Conservation (phyloP, 1,140 invertebrate species). For the Theocolax elegans region DNA sequence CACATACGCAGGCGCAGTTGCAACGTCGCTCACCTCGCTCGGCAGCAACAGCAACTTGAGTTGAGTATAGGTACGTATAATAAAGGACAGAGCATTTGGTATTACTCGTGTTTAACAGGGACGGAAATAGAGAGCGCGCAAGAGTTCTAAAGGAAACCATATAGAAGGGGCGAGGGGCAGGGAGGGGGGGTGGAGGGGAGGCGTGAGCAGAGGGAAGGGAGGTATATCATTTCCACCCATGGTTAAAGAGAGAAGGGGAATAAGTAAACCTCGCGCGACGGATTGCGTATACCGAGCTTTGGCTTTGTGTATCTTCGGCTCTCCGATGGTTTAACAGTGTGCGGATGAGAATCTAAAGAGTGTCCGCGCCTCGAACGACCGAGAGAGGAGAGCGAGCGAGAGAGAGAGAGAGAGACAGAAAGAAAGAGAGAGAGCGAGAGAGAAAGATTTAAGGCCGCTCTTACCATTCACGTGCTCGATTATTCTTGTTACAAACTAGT, state of each 20-base stretch:
- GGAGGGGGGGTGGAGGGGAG: too few species aligned
- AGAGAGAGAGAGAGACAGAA: background rate
- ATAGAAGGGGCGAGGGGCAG: background rate
- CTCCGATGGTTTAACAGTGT: too few species aligned
- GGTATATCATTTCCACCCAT: background rate
- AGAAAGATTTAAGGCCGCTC: background rate
- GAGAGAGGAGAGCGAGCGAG: background rate
- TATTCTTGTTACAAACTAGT: too few species aligned
- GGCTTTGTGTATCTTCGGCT: too few species aligned
- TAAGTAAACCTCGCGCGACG: background rate
- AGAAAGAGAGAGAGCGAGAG: background rate
- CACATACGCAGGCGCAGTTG: background rate
- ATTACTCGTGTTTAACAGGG: background rate
- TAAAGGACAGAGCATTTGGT: too few species aligned
- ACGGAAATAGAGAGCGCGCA: constrained; percentile 15
- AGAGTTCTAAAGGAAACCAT: background rate
- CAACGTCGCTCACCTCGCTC: too few species aligned
- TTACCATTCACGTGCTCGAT: background rate
- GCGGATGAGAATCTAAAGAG: too few species aligned
- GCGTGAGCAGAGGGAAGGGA: too few species aligned
- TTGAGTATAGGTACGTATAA: too few species aligned
- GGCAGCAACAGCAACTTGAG: too few species aligned
- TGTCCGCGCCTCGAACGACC: background rate
- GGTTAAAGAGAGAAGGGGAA: too few species aligned
- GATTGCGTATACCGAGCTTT: background rate